Evolutionary conservation across 2,113 vertebrate genomes (phyloP), one percentile per base, ranked within the genome.

Genomic region (Cervus canadensis): DNA sequence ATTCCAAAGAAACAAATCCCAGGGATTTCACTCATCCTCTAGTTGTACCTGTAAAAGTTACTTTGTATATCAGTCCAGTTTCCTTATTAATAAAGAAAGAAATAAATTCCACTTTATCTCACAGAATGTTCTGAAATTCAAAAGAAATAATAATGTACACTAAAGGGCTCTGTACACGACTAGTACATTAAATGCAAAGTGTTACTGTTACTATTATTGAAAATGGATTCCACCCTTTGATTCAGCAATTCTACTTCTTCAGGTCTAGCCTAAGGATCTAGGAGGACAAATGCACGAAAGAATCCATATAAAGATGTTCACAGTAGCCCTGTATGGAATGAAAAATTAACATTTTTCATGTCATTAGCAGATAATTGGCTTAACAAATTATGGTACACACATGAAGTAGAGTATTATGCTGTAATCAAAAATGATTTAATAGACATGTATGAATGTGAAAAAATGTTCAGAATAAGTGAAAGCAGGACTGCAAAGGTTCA

Each of bases 101-200:
- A 87, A 84, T 43, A 28, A 71, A 87, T 81, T 92, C 7, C 40
- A 84, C 19, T 86, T 71, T 50, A 74, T 43, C 50, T 64, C n/a
- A 88, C 33, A 79, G 50, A 95, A 10, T 88, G 10, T 64, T 86
- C 76, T 91, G n/a, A 95, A 84, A 85, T 81, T 89, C n/a, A 96
- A 96, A 87, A 57, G 28, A 96, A 48, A 60, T 74, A 76, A 85
- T 28, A 71, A 74, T 30, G 28, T 76, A 62, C 14, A 5, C 36
- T 56, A 60, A 74, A 64, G 14, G 28, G 4, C 52, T 94, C 88
- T 45, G 82, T 43, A 78, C 4, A 64, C 43, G 83, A 62, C 19
- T 62, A 45, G 28, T 33, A 91, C 16, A 54, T n/a, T 64, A 96
- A 87, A 88, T 12, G 15, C 19, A 78, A 91, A n/a, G 26, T 82